Evolutionary conservation across 2,113 vertebrate species (phyloP).

Genomic region (Scopus umbretta): DNA sequence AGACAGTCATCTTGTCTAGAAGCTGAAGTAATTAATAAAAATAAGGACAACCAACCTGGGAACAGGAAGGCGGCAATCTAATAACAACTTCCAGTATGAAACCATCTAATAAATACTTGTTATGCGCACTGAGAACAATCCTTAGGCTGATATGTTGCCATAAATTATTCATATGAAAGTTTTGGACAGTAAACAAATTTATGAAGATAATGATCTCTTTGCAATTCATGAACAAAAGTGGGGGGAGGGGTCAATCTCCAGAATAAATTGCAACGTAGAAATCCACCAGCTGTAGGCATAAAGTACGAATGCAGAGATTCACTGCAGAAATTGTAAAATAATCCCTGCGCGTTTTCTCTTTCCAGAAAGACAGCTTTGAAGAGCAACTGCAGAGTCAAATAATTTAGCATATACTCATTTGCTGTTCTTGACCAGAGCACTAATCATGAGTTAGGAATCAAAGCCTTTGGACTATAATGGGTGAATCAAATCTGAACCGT

Average conservation of each 20-base stretch:
- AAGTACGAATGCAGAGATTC: conserved; percentile 7
- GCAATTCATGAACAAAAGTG: conserved; percentile 50
- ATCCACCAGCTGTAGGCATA: conserved; percentile 18
- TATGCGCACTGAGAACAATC: conserved; percentile 44
- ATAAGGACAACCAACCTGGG: conserved; percentile 18
- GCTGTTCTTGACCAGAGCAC: conserved; percentile 37
- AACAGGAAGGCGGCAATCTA: conserved; percentile 8
- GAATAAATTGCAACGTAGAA: conserved; percentile 30
- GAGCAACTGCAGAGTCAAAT: conserved; percentile 21
- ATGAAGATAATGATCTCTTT: conserved; percentile 57
- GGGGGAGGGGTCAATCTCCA: conserved; percentile 31
- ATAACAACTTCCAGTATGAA: conserved; percentile 30
- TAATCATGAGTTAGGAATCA: conserved; percentile 35
- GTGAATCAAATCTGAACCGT: conserved; percentile 13
- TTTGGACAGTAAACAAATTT: conserved; percentile 59
- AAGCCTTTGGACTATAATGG: conserved; percentile 34
- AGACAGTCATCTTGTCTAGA: background rate
- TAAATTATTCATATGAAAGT: conserved; percentile 57
- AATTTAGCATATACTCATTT: conserved; percentile 22
- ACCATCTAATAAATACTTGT: conserved; percentile 47
- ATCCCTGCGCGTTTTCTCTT: background rate
- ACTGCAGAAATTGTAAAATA: conserved; percentile 22
- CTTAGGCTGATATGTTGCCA: conserved; percentile 30
- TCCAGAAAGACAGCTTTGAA: conserved; percentile 31
- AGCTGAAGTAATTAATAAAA: conserved; percentile 36